Evolutionary conservation across 2,888 invertebrate genomes (phyloP).

Genomic region (Elysia crispata): DNA sequence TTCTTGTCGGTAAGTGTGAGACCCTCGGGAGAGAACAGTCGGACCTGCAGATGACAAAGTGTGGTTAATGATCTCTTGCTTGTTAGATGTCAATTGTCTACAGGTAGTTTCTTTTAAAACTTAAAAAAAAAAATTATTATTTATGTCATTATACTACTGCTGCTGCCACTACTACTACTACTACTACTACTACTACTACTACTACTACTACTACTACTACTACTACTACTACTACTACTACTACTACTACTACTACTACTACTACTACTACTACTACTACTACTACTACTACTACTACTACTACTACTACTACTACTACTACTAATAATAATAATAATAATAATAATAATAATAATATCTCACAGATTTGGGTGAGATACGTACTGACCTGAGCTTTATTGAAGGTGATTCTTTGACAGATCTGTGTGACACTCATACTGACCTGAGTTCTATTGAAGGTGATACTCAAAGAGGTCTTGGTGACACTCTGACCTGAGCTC

Average conservation of each 20-base stretch:
- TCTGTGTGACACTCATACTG: too few relatives aligned
- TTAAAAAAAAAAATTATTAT: too few relatives aligned
- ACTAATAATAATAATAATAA: too few relatives aligned
- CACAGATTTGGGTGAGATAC: background rate
- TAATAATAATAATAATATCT: background rate
- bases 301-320: background rate
- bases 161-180: slow-evolving; percentile 4
- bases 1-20: slow-evolving; percentile 80
- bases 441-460: too few relatives aligned
- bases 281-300: background rate
- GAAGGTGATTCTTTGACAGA: too few relatives aligned
- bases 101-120: too few relatives aligned
- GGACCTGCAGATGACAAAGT: too few relatives aligned
- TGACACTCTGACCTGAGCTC: too few relatives aligned
- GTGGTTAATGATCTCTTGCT: too few relatives aligned
- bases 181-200: slow-evolving; percentile 9
- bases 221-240: slow-evolving; percentile 4
- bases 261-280: slow-evolving; percentile 9
- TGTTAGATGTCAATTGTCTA: too few relatives aligned
- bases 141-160: too few relatives aligned
- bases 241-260: slow-evolving; percentile 9
- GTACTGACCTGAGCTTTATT: too few relatives aligned
- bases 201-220: slow-evolving; percentile 9
- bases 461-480: background rate
- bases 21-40: slow-evolving; percentile 69